Evolutionary conservation across 2,113 vertebrate species (phyloP).

Genomic region (Ramphastos sulfuratus): DNA sequence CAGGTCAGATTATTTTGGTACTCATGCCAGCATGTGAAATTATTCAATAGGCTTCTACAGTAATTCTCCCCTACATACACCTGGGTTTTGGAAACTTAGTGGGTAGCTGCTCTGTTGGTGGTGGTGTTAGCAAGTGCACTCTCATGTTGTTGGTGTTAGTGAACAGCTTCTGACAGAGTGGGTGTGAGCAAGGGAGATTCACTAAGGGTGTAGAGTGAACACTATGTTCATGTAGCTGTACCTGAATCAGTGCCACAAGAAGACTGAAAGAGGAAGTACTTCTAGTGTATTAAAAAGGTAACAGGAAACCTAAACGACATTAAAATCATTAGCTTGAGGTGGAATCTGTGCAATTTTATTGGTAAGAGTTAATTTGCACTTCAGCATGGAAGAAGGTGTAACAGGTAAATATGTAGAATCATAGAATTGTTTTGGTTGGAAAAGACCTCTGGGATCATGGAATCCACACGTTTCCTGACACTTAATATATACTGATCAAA

Average conservation of each 20-base stretch:
- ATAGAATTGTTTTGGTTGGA: no score
- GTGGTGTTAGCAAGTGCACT: background rate
- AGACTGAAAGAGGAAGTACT: slow-evolving; percentile 32
- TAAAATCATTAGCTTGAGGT: slow-evolving; percentile 42
- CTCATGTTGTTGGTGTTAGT: background rate
- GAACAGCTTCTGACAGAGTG: background rate
- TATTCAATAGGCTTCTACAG: background rate
- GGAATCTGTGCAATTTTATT: slow-evolving; percentile 8
- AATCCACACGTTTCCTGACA: no score
- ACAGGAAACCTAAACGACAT: background rate
- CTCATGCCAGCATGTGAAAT: background rate
- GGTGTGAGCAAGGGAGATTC: background rate
- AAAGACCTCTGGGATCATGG: no score
- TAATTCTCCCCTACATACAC: background rate
- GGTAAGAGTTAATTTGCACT: slow-evolving; percentile 19
- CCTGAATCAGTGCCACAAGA: slow-evolving; percentile 39
- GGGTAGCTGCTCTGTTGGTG: background rate
- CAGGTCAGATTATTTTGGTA: background rate
- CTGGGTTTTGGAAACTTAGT: background rate
- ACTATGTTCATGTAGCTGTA: slow-evolving; percentile 1
- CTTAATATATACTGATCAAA: background rate
- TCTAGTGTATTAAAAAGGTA: slow-evolving; percentile 24
- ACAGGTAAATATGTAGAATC: background rate
- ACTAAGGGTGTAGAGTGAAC: background rate
- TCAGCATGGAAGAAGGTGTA: background rate